Evolutionary conservation across 92 coral and sea anemone genomes (phyloP).

Genomic region (Epizoanthus fatuus): DNA sequence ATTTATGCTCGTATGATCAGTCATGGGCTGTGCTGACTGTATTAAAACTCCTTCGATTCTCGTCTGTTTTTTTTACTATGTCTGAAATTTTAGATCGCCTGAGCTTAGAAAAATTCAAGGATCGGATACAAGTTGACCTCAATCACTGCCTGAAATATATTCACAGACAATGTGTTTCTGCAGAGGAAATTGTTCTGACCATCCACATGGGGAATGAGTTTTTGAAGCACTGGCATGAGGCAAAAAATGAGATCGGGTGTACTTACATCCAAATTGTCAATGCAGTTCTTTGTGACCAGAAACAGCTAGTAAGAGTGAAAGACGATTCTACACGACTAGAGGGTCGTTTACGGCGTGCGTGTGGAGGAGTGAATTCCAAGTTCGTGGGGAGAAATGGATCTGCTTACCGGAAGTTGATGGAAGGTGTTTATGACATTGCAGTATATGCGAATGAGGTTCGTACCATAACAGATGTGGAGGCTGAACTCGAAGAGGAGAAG

Average conservation of each 20-base stretch:
- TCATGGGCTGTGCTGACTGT: conserved; percentile 7
- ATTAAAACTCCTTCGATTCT: background rate
- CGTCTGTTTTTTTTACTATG: background rate
- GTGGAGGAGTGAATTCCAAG: conserved; percentile 13
- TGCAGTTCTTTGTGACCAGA: conserved; percentile 5
- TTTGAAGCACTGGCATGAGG: conserved; percentile 43
- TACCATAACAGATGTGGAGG: conserved; percentile 21
- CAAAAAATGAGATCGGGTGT: conserved; percentile 15
- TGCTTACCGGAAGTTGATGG: conserved; percentile 25
- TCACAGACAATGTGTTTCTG: conserved; percentile 27
- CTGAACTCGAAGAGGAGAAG: conserved; percentile 9
- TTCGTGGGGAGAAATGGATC: conserved; percentile 50
- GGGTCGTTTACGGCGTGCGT: conserved; percentile 41
- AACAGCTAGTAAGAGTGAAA: conserved; percentile 23
- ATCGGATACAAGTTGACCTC: conserved; percentile 31
- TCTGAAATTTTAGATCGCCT: conserved; percentile 38
- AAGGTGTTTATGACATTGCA: conserved; percentile 25
- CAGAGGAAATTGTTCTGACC: conserved; percentile 33
- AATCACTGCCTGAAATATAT: conserved; percentile 43
- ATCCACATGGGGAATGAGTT: conserved; percentile 35
- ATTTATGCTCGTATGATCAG: background rate
- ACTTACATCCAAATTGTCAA: conserved; percentile 44
- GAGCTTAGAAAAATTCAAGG: conserved; percentile 28
- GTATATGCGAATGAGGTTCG: conserved; percentile 23
- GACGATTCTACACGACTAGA: conserved; percentile 5